Evolutionary conservation across 2,888 invertebrate species (phyloP), one percentile per base, ranked within the genome.

Genomic region (Agonum fuliginosum): DNA sequence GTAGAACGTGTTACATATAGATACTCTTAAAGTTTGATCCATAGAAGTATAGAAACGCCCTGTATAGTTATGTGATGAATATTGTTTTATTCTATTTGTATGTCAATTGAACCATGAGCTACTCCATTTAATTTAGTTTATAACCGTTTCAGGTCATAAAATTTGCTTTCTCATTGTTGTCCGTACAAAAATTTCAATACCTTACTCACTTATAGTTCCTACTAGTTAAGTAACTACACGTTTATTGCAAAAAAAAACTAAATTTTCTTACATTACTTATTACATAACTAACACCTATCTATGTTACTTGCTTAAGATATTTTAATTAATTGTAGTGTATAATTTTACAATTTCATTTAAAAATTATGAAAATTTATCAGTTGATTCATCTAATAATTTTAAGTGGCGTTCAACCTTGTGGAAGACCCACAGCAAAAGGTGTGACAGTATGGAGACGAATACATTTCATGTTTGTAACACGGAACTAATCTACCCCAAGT

Each of bases 131-230:
- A 30, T 62, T 62, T 27, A 62, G 17, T 62, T 62, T 54, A 54
- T 22, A 54, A 17, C 17, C 58, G 58, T 62, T 30, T 30, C 58
- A 62, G 58, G 30, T 27, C 58, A 62, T 62, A 62, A 62, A 62
- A 62, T 62, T 27, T 30, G 30, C 58, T 62, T 62, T 62, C 58
- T 62, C 58, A 54, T 54, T 54, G 58, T 62, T 62, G 27, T 62
- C 19, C 12, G 20, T 17, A 62, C 14, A 62, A 62, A 62, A 34
- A 62, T 27, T 30, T 54, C 54, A 54, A 48, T 54, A 54, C 12
- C 54, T 20, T 62, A 30, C 30, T 30, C 58, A 20, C 24, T 22
- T 30, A 27, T 17, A 27, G 8, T 30, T 30, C 27, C 24, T 54
- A 22, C 30, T 62, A 27, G 34, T 30, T 30, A 30, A 62, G 58